Conservation (phyloP, 2,888 invertebrate genomes). For the Autographa pulchrina region DNA sequence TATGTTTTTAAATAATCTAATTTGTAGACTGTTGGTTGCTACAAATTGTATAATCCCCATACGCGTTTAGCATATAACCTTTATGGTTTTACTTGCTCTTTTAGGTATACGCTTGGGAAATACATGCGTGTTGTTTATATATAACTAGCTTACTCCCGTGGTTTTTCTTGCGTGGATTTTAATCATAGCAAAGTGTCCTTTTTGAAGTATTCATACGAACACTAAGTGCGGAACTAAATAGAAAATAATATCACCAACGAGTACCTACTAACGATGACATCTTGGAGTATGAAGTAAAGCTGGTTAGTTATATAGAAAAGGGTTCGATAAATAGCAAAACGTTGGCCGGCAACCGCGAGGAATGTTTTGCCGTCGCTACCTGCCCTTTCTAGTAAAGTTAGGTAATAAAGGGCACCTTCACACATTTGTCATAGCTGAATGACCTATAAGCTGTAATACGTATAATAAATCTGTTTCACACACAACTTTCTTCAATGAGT, state of each 20-base stretch:
- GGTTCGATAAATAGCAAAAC: slow-evolving; percentile 3
- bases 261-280: no score
- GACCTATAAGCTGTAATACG: neutral
- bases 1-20: neutral
- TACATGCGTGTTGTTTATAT: neutral
- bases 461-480: neutral
- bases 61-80: neutral
- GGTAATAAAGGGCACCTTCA: neutral
- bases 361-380: slow-evolving; percentile 1
- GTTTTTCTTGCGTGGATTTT: no score
- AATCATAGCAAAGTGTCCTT: no score
- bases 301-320: neutral
- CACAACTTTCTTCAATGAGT: no score
- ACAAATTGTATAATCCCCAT: neutral
- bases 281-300: no score
- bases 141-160: no score
- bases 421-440: neutral
- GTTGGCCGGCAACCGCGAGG: neutral
- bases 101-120: neutral
- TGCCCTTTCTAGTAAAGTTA: neutral
- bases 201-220: no score
- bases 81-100: neutral
- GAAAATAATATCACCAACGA: no score
- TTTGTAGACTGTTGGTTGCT: neutral
- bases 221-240: no score